Evolutionary conservation across 1,140 invertebrate species (phyloP), one percentile per base, ranked within the genome.

Genomic region (Atta cephalotes): DNA sequence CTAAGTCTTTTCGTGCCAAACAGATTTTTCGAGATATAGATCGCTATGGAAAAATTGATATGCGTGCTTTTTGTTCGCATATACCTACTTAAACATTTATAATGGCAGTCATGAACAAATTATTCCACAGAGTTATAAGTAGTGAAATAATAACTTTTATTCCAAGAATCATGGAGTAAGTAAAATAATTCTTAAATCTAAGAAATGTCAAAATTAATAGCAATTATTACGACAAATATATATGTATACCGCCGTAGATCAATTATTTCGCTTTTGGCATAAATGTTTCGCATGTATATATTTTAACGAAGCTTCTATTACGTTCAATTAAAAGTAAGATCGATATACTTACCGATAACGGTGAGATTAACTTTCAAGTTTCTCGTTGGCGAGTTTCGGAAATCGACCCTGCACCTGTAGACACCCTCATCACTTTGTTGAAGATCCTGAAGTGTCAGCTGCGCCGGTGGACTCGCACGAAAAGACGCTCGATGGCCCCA

Each of bases 321-420:
- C 66, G n/a, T 18, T 18, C 18, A 6, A 80, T 80, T 56, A 80
- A 80, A 56, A 31, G 4, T 7, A 62, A 62, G 60, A 63, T 63
- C 60, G 28, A 51, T 3, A n/a, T 84, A 97, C 97, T 97, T 95
- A 98, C 98, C 96, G 65, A 98, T 98, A 88, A 98, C 97, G 72
- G 97, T 98, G 79, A 98, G 97, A 93, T 98, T 98, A 93, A 98
- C 97, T 95, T 97, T 97, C 72, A 97, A 96, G 93, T 98, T 98
- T 88, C 97, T 96, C 0, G 98, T 98, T 0, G 98, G 98, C 0
- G 98, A 98, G 93, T 98, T 98, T 63, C 96, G 96, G 94, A 98
- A 98, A 94, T 98, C 98, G 7, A 98, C 98, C 65, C 98, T 95
- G 95, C 98, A 98, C 76, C 98, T 96, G 94, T 98, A 98, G 72